These are phyloP conservation scores for Cryptotermes secundus DNA, from an alignment of 1,140 invertebrate genomes.

Conservation along the genomic window DNA sequence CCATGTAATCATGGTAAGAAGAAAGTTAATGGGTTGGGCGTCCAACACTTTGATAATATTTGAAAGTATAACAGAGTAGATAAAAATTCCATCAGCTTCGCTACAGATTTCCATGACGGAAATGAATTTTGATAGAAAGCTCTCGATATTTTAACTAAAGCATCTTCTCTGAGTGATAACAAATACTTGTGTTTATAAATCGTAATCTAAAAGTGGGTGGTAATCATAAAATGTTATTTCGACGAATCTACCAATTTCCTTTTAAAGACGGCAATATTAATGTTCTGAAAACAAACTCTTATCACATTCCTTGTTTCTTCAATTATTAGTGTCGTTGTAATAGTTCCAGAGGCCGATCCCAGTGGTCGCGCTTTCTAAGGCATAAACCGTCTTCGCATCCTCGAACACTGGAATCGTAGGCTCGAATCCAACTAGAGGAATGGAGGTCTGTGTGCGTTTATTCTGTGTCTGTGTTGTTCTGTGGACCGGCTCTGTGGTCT, in stretches of 20 bases:
- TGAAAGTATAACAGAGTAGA: neutral
- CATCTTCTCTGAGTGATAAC: neutral
- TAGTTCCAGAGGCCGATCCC: no score
- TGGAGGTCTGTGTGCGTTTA: no score
- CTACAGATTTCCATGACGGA: neutral
- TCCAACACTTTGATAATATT: conserved; percentile 10
- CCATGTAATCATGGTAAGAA: neutral
- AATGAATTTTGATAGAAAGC: neutral
- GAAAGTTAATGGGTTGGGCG: neutral
- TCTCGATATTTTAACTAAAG: neutral
- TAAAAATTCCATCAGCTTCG: neutral
- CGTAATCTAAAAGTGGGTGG: neutral
- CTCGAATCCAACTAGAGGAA: no score
- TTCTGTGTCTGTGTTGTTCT: no score
- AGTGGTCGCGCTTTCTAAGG: no score
- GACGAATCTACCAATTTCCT: neutral
- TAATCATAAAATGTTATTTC: neutral
- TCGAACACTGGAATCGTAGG: no score
- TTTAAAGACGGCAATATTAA: no score
- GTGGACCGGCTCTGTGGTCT: no score
- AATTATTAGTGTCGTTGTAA: no score
- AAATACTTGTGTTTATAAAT: neutral
- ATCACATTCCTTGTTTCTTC: no score
- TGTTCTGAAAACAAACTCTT: no score
- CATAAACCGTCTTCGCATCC: no score